Percentiles rank a stretch among this genome's conserved stretches.
Conservation (phyloP, 37 sponge, comb jelly and placozoan species). For the Chondrilla cf. caribensis region DNA sequence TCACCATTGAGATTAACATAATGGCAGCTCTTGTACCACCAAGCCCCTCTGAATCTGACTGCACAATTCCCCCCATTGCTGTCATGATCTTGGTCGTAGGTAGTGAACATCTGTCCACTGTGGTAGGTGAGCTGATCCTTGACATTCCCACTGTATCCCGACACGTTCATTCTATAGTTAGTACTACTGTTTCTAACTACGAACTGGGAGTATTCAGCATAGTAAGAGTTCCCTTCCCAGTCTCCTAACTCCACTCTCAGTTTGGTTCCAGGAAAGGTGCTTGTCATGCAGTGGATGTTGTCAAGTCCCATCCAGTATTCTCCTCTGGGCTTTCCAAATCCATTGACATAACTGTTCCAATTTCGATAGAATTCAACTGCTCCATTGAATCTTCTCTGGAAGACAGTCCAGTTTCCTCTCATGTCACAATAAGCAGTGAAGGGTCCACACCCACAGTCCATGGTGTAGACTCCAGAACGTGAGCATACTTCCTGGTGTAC, state of each 20-base stretch:
- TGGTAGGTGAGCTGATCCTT: neutral
- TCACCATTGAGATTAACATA: too few species aligned
- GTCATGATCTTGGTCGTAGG: slow-evolving; percentile 12
- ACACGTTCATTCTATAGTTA: slow-evolving; percentile 19
- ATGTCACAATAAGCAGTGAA: slow-evolving; percentile 12
- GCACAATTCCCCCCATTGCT: too few species aligned
- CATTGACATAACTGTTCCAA: slow-evolving; percentile 8
- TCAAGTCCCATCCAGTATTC: slow-evolving; percentile 21
- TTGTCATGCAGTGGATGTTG: slow-evolving; percentile 8
- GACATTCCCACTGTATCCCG: neutral
- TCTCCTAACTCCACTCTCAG: slow-evolving; percentile 15
- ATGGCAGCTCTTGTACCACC: too few species aligned
- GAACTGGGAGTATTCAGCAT: slow-evolving; percentile 20
- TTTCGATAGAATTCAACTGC: slow-evolving; percentile 2
- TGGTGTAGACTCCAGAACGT: slow-evolving; percentile 18
- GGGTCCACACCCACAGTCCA: slow-evolving; percentile 11
- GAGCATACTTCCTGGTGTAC: neutral
- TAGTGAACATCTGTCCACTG: slow-evolving; percentile 1
- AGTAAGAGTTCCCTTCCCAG: neutral
- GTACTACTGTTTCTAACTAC: slow-evolving; percentile 1
- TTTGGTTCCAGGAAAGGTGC: neutral
- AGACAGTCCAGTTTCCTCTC: slow-evolving; percentile 21
- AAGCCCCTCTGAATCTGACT: too few species aligned
- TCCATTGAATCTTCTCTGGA: slow-evolving; percentile 22
- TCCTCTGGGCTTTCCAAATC: neutral